Evolutionary conservation across 2,797 vertebrate species (phyloP).

Genomic region (Clarias laeviceps): DNA sequence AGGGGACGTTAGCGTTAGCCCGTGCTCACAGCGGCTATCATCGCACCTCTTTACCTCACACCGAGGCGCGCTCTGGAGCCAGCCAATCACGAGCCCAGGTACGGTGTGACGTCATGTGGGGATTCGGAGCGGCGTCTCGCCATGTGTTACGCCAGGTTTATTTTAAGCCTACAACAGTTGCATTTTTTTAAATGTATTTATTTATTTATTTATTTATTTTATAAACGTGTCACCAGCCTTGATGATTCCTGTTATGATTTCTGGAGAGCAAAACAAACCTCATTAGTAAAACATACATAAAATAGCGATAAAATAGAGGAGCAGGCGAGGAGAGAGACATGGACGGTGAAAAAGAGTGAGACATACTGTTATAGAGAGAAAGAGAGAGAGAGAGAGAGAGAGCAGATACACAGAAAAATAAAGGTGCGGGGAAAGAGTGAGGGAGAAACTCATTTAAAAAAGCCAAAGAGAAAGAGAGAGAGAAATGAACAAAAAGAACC

Average conservation of each 20-base stretch:
- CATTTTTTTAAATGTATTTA: not conserved
- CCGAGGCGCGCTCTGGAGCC: not conserved
- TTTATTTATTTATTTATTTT: not conserved
- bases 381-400: too few species aligned
- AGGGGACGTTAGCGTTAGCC: slow-evolving; percentile 17
- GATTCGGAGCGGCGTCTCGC: slow-evolving; percentile 6
- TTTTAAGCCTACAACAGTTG: slow-evolving; percentile 55
- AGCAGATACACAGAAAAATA: too few species aligned
- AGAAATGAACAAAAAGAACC: too few species aligned
- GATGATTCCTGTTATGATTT: not conserved
- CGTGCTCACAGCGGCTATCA: slow-evolving; percentile 7
- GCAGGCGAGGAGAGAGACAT: too few species aligned
- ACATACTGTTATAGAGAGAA: too few species aligned
- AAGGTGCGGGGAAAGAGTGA: too few species aligned
- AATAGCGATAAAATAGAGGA: too few species aligned
- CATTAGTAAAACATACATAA: not conserved
- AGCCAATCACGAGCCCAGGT: slow-evolving; percentile 31
- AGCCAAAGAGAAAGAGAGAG: too few species aligned
- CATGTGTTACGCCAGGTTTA: slow-evolving; percentile 57
- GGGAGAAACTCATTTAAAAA: too few species aligned
- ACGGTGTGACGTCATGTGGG: slow-evolving; percentile 34
- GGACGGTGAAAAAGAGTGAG: too few species aligned
- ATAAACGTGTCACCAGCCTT: not conserved
- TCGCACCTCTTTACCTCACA: slow-evolving; percentile 39
- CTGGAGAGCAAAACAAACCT: not conserved